Evolutionary conservation across 2,888 invertebrate species (phyloP).

Genomic region (Lasius fuliginosus): DNA sequence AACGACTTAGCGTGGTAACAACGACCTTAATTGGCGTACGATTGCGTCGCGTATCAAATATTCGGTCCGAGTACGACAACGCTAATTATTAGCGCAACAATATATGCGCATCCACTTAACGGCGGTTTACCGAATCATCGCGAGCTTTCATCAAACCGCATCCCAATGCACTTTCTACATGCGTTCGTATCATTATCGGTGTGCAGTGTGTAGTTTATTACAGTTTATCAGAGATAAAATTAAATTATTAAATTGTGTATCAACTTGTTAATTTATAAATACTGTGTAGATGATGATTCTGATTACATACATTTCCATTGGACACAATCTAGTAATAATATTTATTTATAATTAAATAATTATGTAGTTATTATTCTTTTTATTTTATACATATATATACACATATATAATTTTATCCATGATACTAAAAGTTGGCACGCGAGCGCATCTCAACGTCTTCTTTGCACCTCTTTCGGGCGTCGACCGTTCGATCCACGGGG

Average conservation of each 20-base stretch:
- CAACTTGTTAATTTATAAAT: neutral
- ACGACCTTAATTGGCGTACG: slow-evolving; percentile 61
- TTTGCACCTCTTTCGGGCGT: slow-evolving; percentile 55
- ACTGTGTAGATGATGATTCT: neutral
- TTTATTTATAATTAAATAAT: neutral
- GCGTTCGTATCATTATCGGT: neutral
- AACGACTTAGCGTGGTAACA: slow-evolving; percentile 51
- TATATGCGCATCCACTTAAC: slow-evolving; percentile 49
- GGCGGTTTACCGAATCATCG: neutral
- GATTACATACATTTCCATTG: neutral
- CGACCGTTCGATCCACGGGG: slow-evolving; percentile 67
- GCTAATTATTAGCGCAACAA: slow-evolving; percentile 57
- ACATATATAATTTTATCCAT: neutral
- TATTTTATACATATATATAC: neutral
- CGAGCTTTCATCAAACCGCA: neutral
- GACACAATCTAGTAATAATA: neutral
- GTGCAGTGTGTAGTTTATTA: neutral
- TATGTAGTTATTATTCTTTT: neutral
- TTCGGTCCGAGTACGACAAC: slow-evolving; percentile 41
- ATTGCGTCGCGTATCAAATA: slow-evolving; percentile 48
- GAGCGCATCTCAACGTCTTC: slow-evolving; percentile 47
- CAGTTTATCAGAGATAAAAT: neutral
- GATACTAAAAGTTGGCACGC: slow-evolving; percentile 37
- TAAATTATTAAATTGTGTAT: neutral
- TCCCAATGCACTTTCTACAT: neutral